Base-by-base conservation (phyloP, 2,888 invertebrate genomes). In the Poecilus cupreus region DNA sequence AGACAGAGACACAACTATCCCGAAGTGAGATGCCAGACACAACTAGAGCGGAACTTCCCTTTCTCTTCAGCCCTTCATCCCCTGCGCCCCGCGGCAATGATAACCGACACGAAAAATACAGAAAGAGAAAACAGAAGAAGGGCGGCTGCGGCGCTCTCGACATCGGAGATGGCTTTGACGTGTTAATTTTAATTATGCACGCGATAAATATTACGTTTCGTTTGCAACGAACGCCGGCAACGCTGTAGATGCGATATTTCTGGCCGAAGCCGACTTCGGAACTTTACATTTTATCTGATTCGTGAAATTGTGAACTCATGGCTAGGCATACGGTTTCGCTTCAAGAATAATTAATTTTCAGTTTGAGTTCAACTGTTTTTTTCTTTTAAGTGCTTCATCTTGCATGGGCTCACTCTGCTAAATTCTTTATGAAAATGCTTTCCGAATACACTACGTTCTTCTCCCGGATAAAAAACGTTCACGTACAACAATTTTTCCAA, bases 171-270 rank as follows among this genome's bases (percentile, higher is more conserved):
- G 70, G 72, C 54, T 54, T 54, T 72, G 80, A 54, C 80, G 72
- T 72, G 80, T 72, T 80, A 37, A 72, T 80, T 80, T 72, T 80
- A 80, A 80, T 80, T 80, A 80, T 80, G 68, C 80, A 54, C 57
- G 54, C 54, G 72, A 80, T 80, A 80, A 80, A 80, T 80, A 80
- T 80, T 78, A 78, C 75, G 75, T 75, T 75, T 75, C 51, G 75
- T 51, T 75, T 51, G 75, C 75, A 75, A 51, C 13, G 8, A 13
- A 43, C n/a, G n/a, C 1, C 43, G 43, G 51, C 51, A 51, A 51
- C 51, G 51, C 64, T 68, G 64, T 37, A 16, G 64, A 46, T 46
- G 46, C 46, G 46, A 68, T 68, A 68, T 68, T 68, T 37, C 64
- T 68, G 57, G 57, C 16, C 37, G 37, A 37, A 37, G 64, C 37